Evolutionary conservation across 2,888 invertebrate genomes (phyloP), one percentile per base, ranked within the genome.

Genomic region (Pristionchus entomophagus): DNA sequence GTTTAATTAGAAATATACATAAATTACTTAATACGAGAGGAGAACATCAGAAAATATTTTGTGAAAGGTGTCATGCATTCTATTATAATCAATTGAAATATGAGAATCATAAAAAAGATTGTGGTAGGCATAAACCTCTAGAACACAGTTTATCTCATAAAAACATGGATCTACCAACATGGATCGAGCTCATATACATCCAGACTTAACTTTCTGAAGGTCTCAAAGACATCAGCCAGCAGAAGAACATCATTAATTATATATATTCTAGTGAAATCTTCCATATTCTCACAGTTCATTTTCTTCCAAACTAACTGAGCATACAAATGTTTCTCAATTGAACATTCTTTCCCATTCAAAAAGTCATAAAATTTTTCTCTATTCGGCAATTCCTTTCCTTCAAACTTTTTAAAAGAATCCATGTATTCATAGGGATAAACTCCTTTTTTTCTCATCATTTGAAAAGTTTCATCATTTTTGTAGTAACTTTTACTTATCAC

Each of bases 351-450:
- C 14, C 84, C 65, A 88, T 65, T 65, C 1, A 65, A 32, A 2
- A 8, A 32, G 6, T 65, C 65, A 35, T 65, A 19, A 35, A 65
- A 90, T 26, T 41, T 26, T n/a, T 41, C 12, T 82, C 80, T 88
- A 26, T 65, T 22, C 83, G 89, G 90, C n/a, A 51, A 93, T 87
- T 88, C 92, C 91, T n/a, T n/a, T n/a, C n/a, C n/a, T 8, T 88
- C 35, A 84, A 89, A 93, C 81, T 85, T 89, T 45, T 89, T 87
- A 59, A 84, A 87, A 26, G 88, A 88, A 77, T 91, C 88, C 88
- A 93, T 90, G 84, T 91, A 92, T 56, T 93, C 91, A 89, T 93
- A 93, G 3, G 91, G 92, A 88, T 91, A 92, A 3, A 92, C 87
- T n/a, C 90, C 90, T 88, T 92, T 93, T 82, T 65, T 86, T 32